phyloP scores from a whole-genome alignment of 2,113 vertebrate genomes.

The Perca flavescens region DNA sequence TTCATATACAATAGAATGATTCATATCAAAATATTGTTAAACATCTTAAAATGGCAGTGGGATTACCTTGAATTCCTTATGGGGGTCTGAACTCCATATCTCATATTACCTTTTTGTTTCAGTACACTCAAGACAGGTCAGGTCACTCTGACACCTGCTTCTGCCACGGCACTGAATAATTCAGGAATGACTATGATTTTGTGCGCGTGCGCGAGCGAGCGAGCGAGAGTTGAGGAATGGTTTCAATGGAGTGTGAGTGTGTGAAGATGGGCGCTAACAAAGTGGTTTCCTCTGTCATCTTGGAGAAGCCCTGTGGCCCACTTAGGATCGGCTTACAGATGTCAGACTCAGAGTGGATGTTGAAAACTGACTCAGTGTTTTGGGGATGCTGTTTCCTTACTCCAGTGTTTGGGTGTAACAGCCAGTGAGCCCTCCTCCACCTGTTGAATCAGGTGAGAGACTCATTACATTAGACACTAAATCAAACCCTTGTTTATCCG shows the following conservation, averaged over 20 bases:
- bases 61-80: conserved; percentile 33
- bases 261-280: conserved; percentile 30
- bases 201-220: conserved; percentile 15
- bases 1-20: not conserved
- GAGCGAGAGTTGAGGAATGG: conserved; percentile 22
- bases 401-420: conserved; percentile 31
- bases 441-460: conserved; percentile 8
- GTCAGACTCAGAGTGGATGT: conserved; percentile 25
- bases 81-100: conserved; percentile 45
- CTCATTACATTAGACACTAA: not conserved
- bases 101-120: conserved; percentile 59
- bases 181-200: conserved; percentile 30
- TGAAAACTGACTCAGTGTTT: conserved; percentile 37
- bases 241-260: conserved; percentile 14
- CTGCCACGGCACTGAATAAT: conserved; percentile 70
- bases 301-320: conserved; percentile 50
- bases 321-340: conserved; percentile 51
- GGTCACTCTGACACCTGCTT: conserved; percentile 60
- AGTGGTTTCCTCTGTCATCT: conserved; percentile 58
- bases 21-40: not conserved
- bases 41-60: not conserved
- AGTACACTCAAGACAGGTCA: conserved; percentile 41
- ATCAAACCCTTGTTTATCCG: conserved; percentile 1
- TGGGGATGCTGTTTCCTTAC: conserved; percentile 10
- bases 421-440: conserved; percentile 6